Evolutionary conservation across 2,113 vertebrate species (phyloP).

Genomic region (Strigops habroptila): DNA sequence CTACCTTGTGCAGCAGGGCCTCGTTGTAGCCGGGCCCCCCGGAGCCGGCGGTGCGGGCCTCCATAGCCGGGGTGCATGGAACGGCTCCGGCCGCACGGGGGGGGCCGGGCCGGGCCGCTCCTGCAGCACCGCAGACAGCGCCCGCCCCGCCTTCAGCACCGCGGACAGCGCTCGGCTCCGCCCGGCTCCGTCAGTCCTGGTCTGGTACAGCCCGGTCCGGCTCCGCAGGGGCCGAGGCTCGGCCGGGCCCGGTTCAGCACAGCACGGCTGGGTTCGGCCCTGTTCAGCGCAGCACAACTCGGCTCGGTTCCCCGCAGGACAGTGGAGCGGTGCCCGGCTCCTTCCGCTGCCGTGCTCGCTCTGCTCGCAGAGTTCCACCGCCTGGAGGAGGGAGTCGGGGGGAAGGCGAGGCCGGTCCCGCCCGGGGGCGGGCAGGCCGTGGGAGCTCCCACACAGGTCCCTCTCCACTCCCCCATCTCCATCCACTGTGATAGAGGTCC

Average conservation of each 20-base stretch:
- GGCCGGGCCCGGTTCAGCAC: too few relatives aligned
- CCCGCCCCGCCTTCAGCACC: background rate
- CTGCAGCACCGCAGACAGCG: background rate
- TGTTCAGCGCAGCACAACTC: background rate
- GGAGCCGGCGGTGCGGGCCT: slow-evolving; percentile 24
- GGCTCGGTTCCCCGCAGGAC: background rate
- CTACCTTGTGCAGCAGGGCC: slow-evolving; percentile 79
- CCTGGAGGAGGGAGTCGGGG: background rate
- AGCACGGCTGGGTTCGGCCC: background rate
- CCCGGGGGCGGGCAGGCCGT: background rate
- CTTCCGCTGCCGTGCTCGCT: background rate
- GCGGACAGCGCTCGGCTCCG: background rate
- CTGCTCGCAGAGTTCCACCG: background rate
- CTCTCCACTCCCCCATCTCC: background rate
- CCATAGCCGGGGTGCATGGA: background rate
- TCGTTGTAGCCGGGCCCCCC: slow-evolving; percentile 68
- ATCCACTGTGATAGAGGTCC: accelerated
- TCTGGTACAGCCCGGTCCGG: background rate
- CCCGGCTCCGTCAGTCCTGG: background rate
- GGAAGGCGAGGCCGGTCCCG: background rate
- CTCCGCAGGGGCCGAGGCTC: too few relatives aligned
- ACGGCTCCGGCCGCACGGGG: background rate
- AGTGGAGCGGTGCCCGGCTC: background rate
- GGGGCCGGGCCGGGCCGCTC: background rate
- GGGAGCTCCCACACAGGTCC: background rate